Percentiles rank a stretch among this genome's conserved stretches.
phyloP scores from a whole-genome alignment of 92 coral and sea anemone genomes.

The Paragorgia papillata region DNA sequence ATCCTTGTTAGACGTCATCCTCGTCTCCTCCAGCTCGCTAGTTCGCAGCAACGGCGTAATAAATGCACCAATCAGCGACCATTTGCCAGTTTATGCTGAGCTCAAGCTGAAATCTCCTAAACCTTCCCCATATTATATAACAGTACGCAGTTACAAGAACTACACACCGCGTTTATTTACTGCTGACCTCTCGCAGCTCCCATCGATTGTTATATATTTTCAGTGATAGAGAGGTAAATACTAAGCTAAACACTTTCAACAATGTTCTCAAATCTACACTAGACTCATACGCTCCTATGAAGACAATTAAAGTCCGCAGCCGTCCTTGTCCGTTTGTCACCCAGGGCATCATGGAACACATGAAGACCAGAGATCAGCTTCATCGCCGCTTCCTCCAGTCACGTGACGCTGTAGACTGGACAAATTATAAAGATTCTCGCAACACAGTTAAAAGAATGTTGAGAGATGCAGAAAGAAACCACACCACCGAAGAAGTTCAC shows the following conservation, averaged over 20 bases:
- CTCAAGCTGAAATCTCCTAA: no score
- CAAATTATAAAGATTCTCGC: no score
- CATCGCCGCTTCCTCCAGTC: conserved; percentile 53
- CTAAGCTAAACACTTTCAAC: conserved; percentile 23
- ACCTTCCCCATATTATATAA: conserved; percentile 48
- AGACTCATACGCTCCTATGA: conserved; percentile 44
- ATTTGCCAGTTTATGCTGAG: conserved; percentile 61
- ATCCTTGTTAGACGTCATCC: conserved; percentile 65
- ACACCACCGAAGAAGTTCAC: conserved; percentile 31
- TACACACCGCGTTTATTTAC: conserved; percentile 38
- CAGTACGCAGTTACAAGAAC: conserved; percentile 56
- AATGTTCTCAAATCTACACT: conserved; percentile 47
- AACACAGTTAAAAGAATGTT: no score
- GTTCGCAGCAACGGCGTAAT: conserved; percentile 59
- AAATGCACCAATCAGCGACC: conserved; percentile 56
- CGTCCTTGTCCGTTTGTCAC: no score
- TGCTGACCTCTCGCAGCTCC: conserved; percentile 21
- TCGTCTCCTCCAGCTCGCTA: conserved; percentile 42
- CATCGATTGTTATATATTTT: conserved; percentile 9
- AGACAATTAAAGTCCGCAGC: no score
- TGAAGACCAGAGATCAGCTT: conserved; percentile 4
- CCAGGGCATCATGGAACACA: conserved; percentile 38
- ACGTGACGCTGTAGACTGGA: conserved; percentile 45
- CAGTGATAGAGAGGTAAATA: background rate
- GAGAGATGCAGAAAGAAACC: conserved; percentile 55